These are phyloP conservation scores for Carterocephalus palaemon DNA, from an alignment of 2,888 invertebrate species.

Conservation along the genomic window DNA sequence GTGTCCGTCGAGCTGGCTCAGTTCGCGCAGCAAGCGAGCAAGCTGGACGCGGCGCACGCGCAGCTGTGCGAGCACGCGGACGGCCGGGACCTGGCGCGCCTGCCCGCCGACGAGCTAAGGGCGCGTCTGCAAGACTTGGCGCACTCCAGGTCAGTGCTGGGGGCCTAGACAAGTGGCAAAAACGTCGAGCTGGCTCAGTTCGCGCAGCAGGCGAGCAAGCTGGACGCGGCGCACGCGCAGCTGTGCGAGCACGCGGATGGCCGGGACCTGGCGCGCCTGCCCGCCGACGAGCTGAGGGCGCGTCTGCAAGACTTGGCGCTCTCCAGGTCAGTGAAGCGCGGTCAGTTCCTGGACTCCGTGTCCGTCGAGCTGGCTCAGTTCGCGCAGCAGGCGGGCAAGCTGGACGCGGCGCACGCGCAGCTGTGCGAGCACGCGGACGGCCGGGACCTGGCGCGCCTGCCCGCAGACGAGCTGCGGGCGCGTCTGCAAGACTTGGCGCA, in stretches of 20 bases:
- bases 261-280: constrained; percentile 82
- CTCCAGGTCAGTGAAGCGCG: no score
- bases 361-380: no score
- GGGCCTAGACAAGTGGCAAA: no score
- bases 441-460: constrained; percentile 82
- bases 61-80: constrained; percentile 87
- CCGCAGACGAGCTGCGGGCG: constrained; percentile 78
- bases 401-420: no score
- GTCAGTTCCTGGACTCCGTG: no score
- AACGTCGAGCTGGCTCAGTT: no score
- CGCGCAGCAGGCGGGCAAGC: no score
- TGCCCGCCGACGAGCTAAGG: constrained; percentile 80
- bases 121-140: constrained; percentile 73
- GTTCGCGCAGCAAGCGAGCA: constrained; percentile 82
- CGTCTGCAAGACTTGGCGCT: no score
- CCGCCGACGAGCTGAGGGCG: constrained; percentile 79
- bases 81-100: constrained; percentile 83
- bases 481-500: no score
- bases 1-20: constrained; percentile 83
- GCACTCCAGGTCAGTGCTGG: constrained; percentile 64
- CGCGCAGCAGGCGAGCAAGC: no score
- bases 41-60: constrained; percentile 85
- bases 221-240: no score
- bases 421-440: constrained; percentile 87
- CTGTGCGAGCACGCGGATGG: no score